Conservation (phyloP, 2,113 vertebrate genomes). For the Sapajus apella region DNA sequence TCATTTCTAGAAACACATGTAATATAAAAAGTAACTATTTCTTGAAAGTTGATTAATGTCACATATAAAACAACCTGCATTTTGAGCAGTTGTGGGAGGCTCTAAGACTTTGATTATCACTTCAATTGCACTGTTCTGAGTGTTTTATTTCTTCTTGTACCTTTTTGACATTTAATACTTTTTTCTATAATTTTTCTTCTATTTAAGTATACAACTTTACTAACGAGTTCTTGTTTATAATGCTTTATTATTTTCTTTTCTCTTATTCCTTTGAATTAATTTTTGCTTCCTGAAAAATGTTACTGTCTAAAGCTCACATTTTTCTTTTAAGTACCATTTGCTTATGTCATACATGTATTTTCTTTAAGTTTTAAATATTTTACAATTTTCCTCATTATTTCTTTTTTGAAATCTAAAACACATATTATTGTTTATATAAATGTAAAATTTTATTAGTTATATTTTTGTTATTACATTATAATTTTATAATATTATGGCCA, state of each 20-base stretch:
- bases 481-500: constrained; percentile 3
- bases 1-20: neutral
- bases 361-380: neutral
- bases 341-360: neutral
- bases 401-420: neutral
- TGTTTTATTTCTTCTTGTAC: neutral
- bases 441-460: neutral
- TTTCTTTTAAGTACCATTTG: neutral
- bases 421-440: constrained; percentile 13
- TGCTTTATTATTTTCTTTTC: neutral
- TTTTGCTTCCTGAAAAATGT: neutral
- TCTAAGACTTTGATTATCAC: neutral
- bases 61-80: neutral
- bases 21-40: neutral
- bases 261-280: neutral
- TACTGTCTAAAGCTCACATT: neutral
- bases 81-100: neutral
- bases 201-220: neutral
- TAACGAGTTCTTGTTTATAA: neutral
- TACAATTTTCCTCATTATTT: neutral
- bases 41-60: neutral
- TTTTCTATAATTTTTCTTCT: neutral
- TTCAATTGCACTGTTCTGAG: neutral
- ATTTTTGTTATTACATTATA: neutral
- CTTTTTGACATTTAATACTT: neutral